Conservation (phyloP, 2,888 invertebrate genomes). For the Mycalesis mineus region DNA sequence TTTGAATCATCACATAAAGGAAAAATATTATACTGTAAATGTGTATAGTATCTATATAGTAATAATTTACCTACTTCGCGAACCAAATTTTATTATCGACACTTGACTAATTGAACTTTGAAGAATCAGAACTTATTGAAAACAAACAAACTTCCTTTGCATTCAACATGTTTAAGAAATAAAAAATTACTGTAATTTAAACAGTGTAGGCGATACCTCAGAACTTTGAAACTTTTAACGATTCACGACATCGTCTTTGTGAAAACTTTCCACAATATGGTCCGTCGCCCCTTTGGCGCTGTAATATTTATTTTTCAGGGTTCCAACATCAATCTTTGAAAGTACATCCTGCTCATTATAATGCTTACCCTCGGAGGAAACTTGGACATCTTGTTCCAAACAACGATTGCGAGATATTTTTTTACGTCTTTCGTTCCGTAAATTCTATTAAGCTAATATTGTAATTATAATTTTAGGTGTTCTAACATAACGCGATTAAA, state of each 20-base stretch:
- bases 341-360: background rate
- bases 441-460: too few relatives aligned
- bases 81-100: too few relatives aligned
- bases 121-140: background rate
- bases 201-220: background rate
- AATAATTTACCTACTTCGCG: too few relatives aligned
- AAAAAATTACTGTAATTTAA: background rate
- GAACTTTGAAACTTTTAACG: constrained; percentile 3
- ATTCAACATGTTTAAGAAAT: background rate
- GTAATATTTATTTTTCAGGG: background rate
- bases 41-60: too few relatives aligned
- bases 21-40: too few relatives aligned
- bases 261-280: background rate
- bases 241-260: background rate
- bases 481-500: too few relatives aligned
- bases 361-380: background rate
- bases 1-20: background rate
- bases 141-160: background rate
- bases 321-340: background rate
- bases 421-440: too few relatives aligned
- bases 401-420: background rate
- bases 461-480: too few relatives aligned
- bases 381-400: background rate
- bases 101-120: background rate
- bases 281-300: background rate